Percentiles rank a stretch among this genome's conserved stretches.
Evolutionary conservation across 1,140 invertebrate species (phyloP).

Genomic region (Drosophila bocqueti): DNA sequence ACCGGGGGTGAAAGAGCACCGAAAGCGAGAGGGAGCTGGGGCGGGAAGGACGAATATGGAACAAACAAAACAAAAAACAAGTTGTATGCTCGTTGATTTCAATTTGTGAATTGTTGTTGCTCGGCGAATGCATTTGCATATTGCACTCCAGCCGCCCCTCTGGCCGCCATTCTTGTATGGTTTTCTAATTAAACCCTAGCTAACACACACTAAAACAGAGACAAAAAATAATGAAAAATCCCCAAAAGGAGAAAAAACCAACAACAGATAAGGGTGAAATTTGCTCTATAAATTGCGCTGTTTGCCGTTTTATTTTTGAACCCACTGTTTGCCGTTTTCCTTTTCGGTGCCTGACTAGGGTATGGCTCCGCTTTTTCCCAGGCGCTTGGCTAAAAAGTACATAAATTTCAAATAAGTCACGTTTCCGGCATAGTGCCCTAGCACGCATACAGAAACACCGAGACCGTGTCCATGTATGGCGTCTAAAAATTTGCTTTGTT

Average conservation of each 20-base stretch:
- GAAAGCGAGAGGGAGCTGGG: not conserved
- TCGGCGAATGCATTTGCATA: slow-evolving; percentile 76
- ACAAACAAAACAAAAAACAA: slow-evolving; percentile 64
- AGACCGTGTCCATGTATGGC: slow-evolving; percentile 29
- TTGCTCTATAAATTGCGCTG: slow-evolving; percentile 53
- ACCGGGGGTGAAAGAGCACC: too few relatives aligned
- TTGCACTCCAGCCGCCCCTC: slow-evolving; percentile 63
- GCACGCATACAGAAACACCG: slow-evolving; percentile 15
- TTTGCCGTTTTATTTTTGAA: slow-evolving; percentile 28
- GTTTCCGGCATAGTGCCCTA: slow-evolving; percentile 68
- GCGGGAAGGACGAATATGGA: slow-evolving; percentile 47
- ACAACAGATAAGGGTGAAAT: slow-evolving; percentile 45
- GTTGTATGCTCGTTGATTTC: slow-evolving; percentile 81
- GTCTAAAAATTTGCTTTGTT: slow-evolving; percentile 68
- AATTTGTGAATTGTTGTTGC: slow-evolving; percentile 73
- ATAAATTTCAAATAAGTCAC: slow-evolving; percentile 82
- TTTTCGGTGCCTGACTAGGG: slow-evolving; percentile 37
- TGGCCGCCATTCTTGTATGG: slow-evolving; percentile 32
- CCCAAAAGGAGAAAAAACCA: slow-evolving; percentile 17
- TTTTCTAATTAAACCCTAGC: slow-evolving; percentile 75
- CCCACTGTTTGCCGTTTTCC: slow-evolving; percentile 15
- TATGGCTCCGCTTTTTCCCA: slow-evolving; percentile 45
- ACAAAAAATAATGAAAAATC: slow-evolving; percentile 41
- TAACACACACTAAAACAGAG: slow-evolving; percentile 3
- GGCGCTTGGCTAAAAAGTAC: slow-evolving; percentile 72